Evolutionary conservation across 2,113 vertebrate genomes (phyloP), one percentile per base, ranked within the genome.

Genomic region (Lampris incognitus): DNA sequence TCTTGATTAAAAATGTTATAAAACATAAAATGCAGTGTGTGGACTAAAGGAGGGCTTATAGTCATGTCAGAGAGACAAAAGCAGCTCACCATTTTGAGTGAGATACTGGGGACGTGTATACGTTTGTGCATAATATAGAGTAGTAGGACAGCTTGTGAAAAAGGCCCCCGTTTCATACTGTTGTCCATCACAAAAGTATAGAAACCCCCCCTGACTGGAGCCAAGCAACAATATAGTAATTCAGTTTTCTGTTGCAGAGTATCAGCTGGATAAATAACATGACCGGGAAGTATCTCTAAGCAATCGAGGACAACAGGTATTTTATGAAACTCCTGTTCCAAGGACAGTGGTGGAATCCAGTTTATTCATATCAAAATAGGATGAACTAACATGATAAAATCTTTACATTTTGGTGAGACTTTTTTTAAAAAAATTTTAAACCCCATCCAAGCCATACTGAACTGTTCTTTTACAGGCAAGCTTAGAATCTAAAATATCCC

Each of bases 211-310:
- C 9, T 37, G 13, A 42, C 39, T 64, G 13, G n/a, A 69, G 36
- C 51, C 13, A n/a, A 63, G 24, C 51, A 74, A 74, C 67, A 63
- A 71, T 41, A 54, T 36, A 52, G 37, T 66, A 42, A 74, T 56
- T 46, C 9, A 60, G 72, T 75, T 51, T 67, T 13, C 37, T 61
- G 9, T 38, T 37, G 66, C 72, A 24, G 9, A 71, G 51, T 72
- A 36, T 51, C 3, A 13, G 49, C 36, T 40, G 52, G 5, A 58
- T 24, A 1, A 67, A 78, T 5, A 38, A 38, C 48, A 49, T 70
- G 2, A 44, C 39, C 38, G 46, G 39, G 9, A 60, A 42, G 44
- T 6, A 59, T 49, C 56, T 59, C 46, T 13, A 46, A 13, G 36
- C 11, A 8, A 57, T 9, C 11, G 4, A 48, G 5, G 9, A 60